phyloP scores from a whole-genome alignment of 2,888 invertebrate genomes.

The Lottia gigantea region DNA sequence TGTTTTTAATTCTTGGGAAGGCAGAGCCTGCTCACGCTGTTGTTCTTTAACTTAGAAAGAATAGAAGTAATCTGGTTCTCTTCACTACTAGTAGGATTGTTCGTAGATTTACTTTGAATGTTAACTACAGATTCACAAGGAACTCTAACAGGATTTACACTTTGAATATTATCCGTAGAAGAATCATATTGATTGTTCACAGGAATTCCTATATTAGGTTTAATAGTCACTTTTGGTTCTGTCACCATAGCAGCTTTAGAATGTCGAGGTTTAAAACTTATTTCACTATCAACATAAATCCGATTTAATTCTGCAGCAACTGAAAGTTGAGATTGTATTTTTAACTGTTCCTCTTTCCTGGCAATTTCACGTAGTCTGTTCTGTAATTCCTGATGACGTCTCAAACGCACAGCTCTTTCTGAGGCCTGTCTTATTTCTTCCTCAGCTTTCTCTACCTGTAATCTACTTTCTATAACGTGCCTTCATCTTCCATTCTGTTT shows the following conservation, averaged over 20 bases:
- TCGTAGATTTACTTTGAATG: too few relatives aligned
- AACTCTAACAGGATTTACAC: too few relatives aligned
- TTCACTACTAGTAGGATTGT: too few relatives aligned
- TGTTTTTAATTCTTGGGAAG: background rate
- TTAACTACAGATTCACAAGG: too few relatives aligned
- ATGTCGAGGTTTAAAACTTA: too few relatives aligned
- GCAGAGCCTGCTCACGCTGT: background rate
- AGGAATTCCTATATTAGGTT: background rate
- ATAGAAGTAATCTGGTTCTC: conserved; percentile 7
- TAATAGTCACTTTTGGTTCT: too few relatives aligned
- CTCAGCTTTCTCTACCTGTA: background rate
- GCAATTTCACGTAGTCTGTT: background rate
- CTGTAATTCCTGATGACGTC: background rate
- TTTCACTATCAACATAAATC: too few relatives aligned
- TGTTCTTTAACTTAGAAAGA: background rate
- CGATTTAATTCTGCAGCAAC: too few relatives aligned
- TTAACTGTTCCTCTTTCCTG: background rate
- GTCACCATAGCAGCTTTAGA: too few relatives aligned
- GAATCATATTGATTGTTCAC: background rate
- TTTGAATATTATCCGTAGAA: too few relatives aligned
- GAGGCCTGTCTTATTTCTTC: background rate
- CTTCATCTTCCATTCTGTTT: background rate
- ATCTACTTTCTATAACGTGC: background rate
- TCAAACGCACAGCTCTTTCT: background rate
- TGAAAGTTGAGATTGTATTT: too few relatives aligned